Conservation (phyloP, 2,888 invertebrate genomes). For the Eupeodes latifasciatus region DNA sequence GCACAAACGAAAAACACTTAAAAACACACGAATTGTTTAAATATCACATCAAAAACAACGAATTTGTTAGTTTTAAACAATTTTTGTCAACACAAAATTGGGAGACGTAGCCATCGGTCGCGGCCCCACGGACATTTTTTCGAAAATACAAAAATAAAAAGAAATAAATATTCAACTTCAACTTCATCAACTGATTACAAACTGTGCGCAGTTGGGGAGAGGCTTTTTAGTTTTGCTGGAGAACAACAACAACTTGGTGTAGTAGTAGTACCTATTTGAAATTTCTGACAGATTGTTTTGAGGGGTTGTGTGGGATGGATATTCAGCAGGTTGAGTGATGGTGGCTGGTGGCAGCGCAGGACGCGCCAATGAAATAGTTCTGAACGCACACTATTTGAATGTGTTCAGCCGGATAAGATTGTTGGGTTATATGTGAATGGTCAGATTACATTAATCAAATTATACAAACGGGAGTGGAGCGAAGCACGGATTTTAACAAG, state of each 20-base stretch:
- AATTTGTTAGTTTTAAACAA: slow-evolving; percentile 36
- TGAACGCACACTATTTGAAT: neutral
- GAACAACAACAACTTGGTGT: slow-evolving; percentile 59
- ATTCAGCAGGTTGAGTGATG: slow-evolving; percentile 38
- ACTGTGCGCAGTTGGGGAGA: slow-evolving; percentile 63
- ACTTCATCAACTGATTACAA: slow-evolving; percentile 67
- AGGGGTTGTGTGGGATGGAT: slow-evolving; percentile 31
- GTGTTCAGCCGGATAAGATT: slow-evolving; percentile 11
- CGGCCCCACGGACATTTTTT: slow-evolving; percentile 74
- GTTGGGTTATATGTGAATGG: neutral
- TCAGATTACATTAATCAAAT: neutral
- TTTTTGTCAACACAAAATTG: slow-evolving; percentile 68
- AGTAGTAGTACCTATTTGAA: neutral
- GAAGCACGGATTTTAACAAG: too few species aligned
- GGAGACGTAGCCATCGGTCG: slow-evolving; percentile 63
- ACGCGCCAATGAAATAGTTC: slow-evolving; percentile 16
- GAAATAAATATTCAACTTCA: slow-evolving; percentile 45
- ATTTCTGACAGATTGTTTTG: slow-evolving; percentile 56
- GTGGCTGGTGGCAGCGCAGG: neutral
- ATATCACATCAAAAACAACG: slow-evolving; percentile 38
- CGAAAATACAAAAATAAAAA: slow-evolving; percentile 59
- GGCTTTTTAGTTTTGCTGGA: slow-evolving; percentile 40
- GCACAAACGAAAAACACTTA: slow-evolving; percentile 46
- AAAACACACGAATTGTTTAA: slow-evolving; percentile 48
- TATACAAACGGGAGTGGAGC: too few species aligned